A percentile compares a stretch with the other conserved stretches of the same genome.
phyloP scores from a whole-genome alignment of 1,140 invertebrate genomes.

The Listronotus oregonensis region DNA sequence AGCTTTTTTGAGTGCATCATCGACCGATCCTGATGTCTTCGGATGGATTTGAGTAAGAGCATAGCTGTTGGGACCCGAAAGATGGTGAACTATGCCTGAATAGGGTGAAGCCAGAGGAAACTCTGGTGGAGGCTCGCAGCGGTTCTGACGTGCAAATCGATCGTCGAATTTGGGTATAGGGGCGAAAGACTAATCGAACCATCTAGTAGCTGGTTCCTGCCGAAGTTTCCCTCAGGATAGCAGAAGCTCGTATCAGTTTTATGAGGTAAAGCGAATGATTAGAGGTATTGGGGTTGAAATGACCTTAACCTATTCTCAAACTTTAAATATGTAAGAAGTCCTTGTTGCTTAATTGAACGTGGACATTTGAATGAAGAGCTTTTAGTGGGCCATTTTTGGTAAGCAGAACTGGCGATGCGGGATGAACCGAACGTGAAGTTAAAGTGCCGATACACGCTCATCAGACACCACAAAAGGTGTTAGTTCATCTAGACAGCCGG shows the following conservation, averaged over 20 bases:
- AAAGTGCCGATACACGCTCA: constrained; percentile 71
- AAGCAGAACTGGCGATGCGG: constrained; percentile 87
- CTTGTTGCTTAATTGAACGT: constrained; percentile 69
- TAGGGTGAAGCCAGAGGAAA: too few relatives aligned
- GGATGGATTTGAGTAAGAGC: constrained; percentile 91
- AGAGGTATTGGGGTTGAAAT: too few relatives aligned
- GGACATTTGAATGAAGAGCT: constrained; percentile 61
- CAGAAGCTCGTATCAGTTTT: constrained; percentile 65
- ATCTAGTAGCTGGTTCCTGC: constrained; percentile 91
- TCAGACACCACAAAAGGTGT: constrained; percentile 83
- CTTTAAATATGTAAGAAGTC: constrained; percentile 81
- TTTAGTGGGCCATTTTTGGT: constrained; percentile 88
- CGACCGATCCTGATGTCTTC: constrained; percentile 78
- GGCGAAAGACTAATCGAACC: constrained; percentile 92
- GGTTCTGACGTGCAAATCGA: too few relatives aligned
- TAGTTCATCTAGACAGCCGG: constrained; percentile 84
- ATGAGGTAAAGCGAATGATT: constrained; percentile 90
- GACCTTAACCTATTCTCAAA: too few relatives aligned
- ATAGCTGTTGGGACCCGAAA: too few relatives aligned
- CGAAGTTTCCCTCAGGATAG: constrained; percentile 91
- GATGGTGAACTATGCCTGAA: too few relatives aligned
- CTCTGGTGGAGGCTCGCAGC: constrained; percentile 83
- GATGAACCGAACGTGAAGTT: constrained; percentile 81
- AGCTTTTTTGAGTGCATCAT: constrained; percentile 65
- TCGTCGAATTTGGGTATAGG: constrained; percentile 85